Evolutionary conservation across 2,888 invertebrate species (phyloP), one percentile per base, ranked within the genome.

Genomic region (Aporophyla nigra): DNA sequence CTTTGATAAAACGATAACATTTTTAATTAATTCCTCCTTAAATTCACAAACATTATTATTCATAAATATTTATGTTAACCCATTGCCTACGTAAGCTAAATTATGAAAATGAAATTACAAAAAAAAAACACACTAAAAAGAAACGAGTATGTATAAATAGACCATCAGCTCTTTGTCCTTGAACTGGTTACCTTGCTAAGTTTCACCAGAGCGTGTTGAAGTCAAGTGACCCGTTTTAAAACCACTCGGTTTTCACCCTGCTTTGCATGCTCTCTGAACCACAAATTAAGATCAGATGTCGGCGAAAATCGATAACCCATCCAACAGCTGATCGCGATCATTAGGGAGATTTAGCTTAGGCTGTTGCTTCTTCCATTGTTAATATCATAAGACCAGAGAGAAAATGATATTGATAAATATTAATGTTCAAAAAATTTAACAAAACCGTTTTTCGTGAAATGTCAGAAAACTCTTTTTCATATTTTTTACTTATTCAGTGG

Each of bases 241-340:
- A 62, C 49, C 67, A 24, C 19, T 62, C n/a, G 27, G 62, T 24
- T 21, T 3, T 14, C n/a, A 33, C 67, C 46, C 33, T n/a, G 14
- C 12, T 43, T n/a, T n/a, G 21, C 19, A 4, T 51, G 78, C 46
- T 67, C 70, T 27, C 10, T 70, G 65, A 78, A 51, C 78, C 54
- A 51, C 1, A n/a, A 54, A 27, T 12, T 61, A 21, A 59, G 54
- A 43, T 80, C 78, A 83, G 21, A 49, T 67, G 62, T 53, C 58
- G 40, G 21, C 21, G 49, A 40, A 24, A 51, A 80, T 80, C 78
- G 56, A 69, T 83, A 70, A 66, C 51, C 24, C 56, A 67, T 62
- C 62, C n/a, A 21, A 62, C 53, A 49, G 27, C 59, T 49, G 51
- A 40, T 5, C 12, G 10, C 51, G 33, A 54, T 43, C 24, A 54